Percentiles rank a stretch among this genome's conserved stretches.
Evolutionary conservation across 1,140 invertebrate genomes (phyloP).

Genomic region (Tetragnatha versicolor): DNA sequence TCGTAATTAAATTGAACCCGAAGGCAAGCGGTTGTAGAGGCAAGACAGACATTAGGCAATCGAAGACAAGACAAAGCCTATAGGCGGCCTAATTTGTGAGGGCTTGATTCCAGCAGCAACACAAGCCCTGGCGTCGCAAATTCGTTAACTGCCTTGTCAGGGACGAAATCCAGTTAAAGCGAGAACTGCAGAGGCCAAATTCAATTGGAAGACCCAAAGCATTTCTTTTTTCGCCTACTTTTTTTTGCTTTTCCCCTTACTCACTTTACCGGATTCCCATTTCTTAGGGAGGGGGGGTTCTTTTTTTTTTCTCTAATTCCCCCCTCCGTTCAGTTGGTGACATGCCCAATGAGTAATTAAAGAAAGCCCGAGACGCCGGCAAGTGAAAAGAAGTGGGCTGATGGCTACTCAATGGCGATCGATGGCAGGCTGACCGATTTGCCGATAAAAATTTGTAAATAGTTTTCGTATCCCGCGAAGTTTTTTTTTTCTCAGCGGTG

Average conservation of each 20-base stretch:
- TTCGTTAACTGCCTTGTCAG: conserved; percentile 52
- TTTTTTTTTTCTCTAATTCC: not conserved
- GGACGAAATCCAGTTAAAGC: conserved; percentile 45
- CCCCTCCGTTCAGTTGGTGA: conserved; percentile 23
- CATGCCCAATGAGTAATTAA: conserved; percentile 52
- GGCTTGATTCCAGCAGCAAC: conserved; percentile 9
- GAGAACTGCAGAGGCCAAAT: conserved; percentile 46
- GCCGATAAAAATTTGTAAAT: conserved; percentile 1
- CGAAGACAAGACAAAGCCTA: conserved; percentile 38
- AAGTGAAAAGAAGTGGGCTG: conserved; percentile 16
- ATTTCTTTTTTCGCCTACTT: not conserved
- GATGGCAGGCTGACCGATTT: conserved; percentile 17
- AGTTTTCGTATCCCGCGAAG: not conserved
- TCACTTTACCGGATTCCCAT: conserved; percentile 38
- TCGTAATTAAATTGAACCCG: too few species aligned
- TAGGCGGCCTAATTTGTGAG: conserved; percentile 50
- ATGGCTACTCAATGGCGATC: conserved; percentile 45
- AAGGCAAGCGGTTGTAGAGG: too few species aligned
- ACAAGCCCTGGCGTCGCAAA: conserved; percentile 33
- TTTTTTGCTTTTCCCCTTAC: not conserved
- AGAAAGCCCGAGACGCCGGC: conserved; percentile 2
- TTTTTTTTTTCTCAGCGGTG: not conserved
- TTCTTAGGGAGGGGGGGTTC: not conserved
- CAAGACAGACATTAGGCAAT: conserved; percentile 42
- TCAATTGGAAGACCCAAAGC: conserved; percentile 38